A percentile compares a stretch with the other conserved stretches of the same genome.
Conservation (phyloP, 2,113 vertebrate species). For the Okapia johnstoni region DNA sequence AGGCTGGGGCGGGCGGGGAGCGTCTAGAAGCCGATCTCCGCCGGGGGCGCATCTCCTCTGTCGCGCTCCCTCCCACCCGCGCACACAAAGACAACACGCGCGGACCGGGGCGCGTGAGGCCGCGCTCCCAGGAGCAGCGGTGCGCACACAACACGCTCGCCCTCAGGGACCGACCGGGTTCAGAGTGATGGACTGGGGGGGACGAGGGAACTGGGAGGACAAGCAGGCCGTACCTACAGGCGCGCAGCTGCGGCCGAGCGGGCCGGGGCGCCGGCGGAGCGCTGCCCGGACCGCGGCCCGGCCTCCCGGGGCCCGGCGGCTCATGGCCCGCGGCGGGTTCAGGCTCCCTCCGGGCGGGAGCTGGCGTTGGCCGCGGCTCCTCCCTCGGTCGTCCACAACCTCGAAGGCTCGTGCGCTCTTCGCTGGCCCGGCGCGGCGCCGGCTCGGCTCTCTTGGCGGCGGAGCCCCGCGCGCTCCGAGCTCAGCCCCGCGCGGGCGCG, state of each 20-base stretch:
- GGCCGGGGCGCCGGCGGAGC: slow-evolving; percentile 56
- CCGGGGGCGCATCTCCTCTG: slow-evolving; percentile 32
- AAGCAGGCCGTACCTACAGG: slow-evolving; percentile 69
- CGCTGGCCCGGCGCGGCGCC: background rate
- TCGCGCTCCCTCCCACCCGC: slow-evolving; percentile 47
- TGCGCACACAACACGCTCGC: background rate
- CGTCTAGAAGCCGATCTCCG: background rate
- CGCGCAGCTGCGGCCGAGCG: slow-evolving; percentile 54
- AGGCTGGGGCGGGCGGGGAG: background rate
- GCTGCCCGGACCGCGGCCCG: slow-evolving; percentile 45
- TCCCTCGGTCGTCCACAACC: background rate
- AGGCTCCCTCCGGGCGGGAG: background rate
- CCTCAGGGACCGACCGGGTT: background rate
- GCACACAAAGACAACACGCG: slow-evolving; percentile 71
- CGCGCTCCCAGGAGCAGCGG: slow-evolving; percentile 31
- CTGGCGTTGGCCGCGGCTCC: background rate
- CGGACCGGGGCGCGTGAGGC: slow-evolving; percentile 50
- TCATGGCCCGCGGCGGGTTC: slow-evolving; percentile 33
- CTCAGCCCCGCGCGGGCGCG: slow-evolving; percentile 27
- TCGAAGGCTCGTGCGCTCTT: slow-evolving; percentile 32
- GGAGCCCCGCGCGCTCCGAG: slow-evolving; percentile 31
- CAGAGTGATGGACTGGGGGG: background rate
- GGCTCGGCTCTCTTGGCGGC: background rate
- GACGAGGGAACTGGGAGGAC: background rate
- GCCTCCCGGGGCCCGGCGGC: slow-evolving; percentile 46